Evolutionary conservation across 1,140 invertebrate genomes (phyloP).

Genomic region (Hormaphis cornu): DNA sequence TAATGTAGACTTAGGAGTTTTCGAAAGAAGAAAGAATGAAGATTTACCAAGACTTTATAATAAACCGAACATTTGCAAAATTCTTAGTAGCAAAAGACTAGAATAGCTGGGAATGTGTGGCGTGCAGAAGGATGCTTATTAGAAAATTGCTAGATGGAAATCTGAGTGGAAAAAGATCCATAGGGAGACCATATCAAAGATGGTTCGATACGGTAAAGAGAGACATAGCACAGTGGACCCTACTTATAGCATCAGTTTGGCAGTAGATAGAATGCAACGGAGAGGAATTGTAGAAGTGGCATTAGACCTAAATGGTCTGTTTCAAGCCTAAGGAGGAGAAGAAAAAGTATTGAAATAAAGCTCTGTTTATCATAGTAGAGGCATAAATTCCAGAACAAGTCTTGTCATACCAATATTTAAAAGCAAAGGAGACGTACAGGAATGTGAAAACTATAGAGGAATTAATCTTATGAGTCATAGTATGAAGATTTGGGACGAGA

Average conservation of each 20-base stretch:
- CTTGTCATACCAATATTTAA: too few species aligned
- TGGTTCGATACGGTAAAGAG: neutral
- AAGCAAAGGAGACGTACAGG: too few species aligned
- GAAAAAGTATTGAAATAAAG: neutral
- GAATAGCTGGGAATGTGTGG: neutral
- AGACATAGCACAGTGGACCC: neutral
- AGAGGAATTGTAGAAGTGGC: neutral
- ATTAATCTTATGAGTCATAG: too few species aligned
- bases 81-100: neutral
- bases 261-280: neutral
- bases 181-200: neutral
- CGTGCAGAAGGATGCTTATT: neutral
- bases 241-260: too few species aligned
- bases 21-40: neutral
- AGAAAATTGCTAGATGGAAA: neutral
- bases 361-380: too few species aligned
- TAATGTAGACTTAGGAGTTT: neutral
- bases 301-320: constrained; percentile 1
- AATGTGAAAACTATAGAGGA: too few species aligned
- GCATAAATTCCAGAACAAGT: too few species aligned
- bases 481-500: too few species aligned
- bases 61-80: neutral
- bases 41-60: constrained; percentile 1
- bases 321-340: constrained; percentile 1
- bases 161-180: neutral